These are phyloP conservation scores for Muntiacus muntjak DNA, from an alignment of 2,113 vertebrate genomes.

Conservation along the genomic window DNA sequence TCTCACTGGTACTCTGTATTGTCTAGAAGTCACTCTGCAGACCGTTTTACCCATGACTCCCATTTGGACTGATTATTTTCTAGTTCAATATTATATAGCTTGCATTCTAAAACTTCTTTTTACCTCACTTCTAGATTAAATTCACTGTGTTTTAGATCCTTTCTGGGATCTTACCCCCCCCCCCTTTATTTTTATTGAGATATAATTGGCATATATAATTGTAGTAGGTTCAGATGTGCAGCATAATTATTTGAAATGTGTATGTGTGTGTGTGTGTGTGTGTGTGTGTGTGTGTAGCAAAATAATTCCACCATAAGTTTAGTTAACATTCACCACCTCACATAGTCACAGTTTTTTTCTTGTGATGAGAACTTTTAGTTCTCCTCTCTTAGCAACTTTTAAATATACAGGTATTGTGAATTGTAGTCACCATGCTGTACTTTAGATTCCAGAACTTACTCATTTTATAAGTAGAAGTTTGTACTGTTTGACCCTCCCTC, in stretches of 20 bases:
- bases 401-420: fast-evolving
- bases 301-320: background rate
- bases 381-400: background rate
- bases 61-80: background rate
- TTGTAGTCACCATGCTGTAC: background rate
- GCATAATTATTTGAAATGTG: no score
- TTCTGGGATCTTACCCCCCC: background rate
- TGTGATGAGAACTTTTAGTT: background rate
- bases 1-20: background rate
- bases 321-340: background rate
- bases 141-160: background rate
- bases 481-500: background rate
- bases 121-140: background rate
- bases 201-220: no score
- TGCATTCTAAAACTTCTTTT: background rate
- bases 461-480: background rate
- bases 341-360: background rate
- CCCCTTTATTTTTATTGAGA: background rate
- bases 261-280: background rate
- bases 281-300: background rate
- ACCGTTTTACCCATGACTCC: background rate
- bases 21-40: background rate
- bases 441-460: background rate
- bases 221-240: background rate
- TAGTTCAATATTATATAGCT: background rate